Conservation (phyloP, 2,888 invertebrate genomes). For the Epinotia nisella region DNA sequence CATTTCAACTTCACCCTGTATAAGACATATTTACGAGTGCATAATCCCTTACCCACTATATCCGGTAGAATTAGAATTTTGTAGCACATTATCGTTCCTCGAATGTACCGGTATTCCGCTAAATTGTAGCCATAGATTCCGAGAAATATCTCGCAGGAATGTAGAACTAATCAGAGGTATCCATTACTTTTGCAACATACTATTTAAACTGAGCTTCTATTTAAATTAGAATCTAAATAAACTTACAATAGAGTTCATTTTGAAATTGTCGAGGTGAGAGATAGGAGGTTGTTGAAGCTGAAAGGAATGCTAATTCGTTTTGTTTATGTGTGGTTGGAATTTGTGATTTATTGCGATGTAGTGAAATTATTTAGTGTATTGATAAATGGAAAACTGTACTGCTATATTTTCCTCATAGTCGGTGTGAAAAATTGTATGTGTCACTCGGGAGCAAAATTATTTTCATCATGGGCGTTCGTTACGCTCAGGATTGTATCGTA, state of each 20-base stretch:
- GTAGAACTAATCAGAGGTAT: slow-evolving; percentile 14
- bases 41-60: background rate
- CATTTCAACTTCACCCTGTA: background rate
- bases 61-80: slow-evolving; percentile 26
- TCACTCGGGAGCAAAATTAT: too few relatives aligned
- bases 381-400: background rate
- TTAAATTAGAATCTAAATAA: background rate
- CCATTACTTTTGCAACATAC: background rate
- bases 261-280: background rate
- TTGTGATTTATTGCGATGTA: slow-evolving; percentile 11
- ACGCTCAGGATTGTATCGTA: too few relatives aligned
- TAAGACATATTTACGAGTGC: background rate
- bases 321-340: slow-evolving; percentile 24
- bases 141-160: slow-evolving; percentile 38
- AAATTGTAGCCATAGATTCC: slow-evolving; percentile 35
- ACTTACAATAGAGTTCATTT: background rate
- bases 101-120: slow-evolving; percentile 20
- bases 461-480: too few relatives aligned
- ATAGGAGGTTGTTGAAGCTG: slow-evolving; percentile 1
- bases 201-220: background rate
- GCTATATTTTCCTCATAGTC: too few relatives aligned
- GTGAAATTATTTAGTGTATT: slow-evolving; percentile 6
- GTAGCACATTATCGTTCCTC: slow-evolving; percentile 28
- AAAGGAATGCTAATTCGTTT: slow-evolving; percentile 20
- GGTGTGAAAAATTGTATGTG: too few relatives aligned